phyloP scores from a whole-genome alignment of 2,888 invertebrate species.

The Napeogenes inachia region DNA sequence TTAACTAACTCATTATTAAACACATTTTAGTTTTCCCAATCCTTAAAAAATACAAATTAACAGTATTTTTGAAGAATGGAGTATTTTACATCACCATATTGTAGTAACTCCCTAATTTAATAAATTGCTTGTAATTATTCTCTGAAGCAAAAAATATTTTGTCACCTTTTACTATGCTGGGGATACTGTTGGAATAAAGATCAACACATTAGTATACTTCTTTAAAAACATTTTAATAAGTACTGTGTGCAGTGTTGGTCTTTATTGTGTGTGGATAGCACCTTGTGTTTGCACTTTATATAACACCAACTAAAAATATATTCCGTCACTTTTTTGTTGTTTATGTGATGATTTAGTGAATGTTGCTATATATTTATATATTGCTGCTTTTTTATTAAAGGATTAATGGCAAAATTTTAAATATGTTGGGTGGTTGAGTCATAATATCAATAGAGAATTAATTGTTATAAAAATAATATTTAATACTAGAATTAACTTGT shows the following conservation, averaged over 20 bases:
- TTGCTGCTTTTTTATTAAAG: not conserved
- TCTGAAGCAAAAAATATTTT: no score
- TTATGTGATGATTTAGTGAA: not conserved
- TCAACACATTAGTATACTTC: conserved; percentile 33
- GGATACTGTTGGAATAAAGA: conserved; percentile 47
- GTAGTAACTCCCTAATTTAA: not conserved
- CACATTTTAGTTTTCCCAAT: no score
- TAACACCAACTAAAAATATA: not conserved
- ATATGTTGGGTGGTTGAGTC: no score
- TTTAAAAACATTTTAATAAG: conserved; percentile 1
- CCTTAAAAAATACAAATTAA: no score
- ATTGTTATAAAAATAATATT: no score
- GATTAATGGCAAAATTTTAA: not conserved
- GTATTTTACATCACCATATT: no score
- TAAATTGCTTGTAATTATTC: not conserved
- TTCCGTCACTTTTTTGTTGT: not conserved
- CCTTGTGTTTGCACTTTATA: conserved; percentile 39
- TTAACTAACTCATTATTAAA: no score
- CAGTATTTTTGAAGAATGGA: no score
- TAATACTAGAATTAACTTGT: no score
- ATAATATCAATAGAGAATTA: no score
- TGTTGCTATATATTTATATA: not conserved
- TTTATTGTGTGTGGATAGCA: conserved; percentile 42
- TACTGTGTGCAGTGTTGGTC: conserved; percentile 35
- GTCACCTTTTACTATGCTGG: conserved; percentile 26